These are phyloP conservation scores for Schizaphis graminum DNA, from an alignment of 2,888 invertebrate species.

Conservation along the genomic window DNA sequence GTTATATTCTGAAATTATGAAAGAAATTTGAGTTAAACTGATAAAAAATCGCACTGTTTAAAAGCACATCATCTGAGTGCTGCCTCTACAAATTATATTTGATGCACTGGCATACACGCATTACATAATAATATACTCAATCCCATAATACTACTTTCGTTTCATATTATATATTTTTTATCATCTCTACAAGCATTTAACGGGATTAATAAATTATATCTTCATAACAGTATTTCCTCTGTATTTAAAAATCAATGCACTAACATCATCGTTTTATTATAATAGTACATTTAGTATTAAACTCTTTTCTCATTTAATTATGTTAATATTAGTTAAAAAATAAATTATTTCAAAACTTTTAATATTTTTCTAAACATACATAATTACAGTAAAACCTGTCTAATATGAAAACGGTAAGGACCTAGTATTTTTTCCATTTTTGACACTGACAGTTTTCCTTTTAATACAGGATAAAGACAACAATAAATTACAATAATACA, in stretches of 20 bases:
- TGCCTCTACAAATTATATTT: background rate
- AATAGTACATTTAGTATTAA: background rate
- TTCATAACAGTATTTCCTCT: background rate
- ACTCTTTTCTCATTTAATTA: background rate
- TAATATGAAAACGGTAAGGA: no score
- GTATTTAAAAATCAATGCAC: background rate
- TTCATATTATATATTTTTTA: background rate
- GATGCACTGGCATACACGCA: background rate
- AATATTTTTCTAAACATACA: background rate
- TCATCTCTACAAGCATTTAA: background rate
- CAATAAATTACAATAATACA: no score
- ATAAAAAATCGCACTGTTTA: background rate
- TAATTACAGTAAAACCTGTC: background rate
- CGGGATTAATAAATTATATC: background rate
- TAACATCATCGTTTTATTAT: background rate
- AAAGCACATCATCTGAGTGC: background rate
- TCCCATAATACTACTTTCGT: background rate
- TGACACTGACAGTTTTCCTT: no score
- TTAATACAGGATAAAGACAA: no score
- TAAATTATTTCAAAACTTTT: background rate
- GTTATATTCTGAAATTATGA: background rate
- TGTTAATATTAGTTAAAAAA: background rate
- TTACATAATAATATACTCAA: background rate
- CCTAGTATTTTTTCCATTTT: no score
- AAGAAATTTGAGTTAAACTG: background rate